A percentile compares a stretch with the other conserved stretches of the same genome.
phyloP scores from a whole-genome alignment of 2,113 vertebrate species.

The Perca fluviatilis region DNA sequence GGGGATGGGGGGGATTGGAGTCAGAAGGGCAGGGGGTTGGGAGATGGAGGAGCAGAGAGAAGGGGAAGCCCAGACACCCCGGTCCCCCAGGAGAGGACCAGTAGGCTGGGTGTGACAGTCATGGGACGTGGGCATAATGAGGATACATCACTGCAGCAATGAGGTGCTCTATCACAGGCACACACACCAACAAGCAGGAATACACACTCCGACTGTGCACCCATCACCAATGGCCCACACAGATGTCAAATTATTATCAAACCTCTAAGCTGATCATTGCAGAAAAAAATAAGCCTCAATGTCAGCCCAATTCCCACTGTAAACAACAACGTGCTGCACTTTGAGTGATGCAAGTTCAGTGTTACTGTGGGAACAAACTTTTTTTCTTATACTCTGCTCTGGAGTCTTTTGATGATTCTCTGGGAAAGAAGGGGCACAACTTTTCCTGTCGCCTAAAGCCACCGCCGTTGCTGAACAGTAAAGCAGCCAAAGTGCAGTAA shows the following conservation, averaged over 20 bases:
- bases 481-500: slow-evolving; percentile 79
- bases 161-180: slow-evolving; percentile 71
- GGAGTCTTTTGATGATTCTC: slow-evolving; percentile 58
- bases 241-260: slow-evolving; percentile 18
- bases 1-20: slow-evolving; percentile 22
- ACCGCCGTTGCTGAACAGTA: slow-evolving; percentile 69
- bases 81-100: slow-evolving; percentile 56
- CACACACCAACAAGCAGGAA: slow-evolving; percentile 28
- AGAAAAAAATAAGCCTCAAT: slow-evolving; percentile 31
- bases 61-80: slow-evolving; percentile 68
- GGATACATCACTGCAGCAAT: slow-evolving; percentile 80
- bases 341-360: slow-evolving; percentile 25
- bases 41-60: slow-evolving; percentile 30
- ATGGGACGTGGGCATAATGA: slow-evolving; percentile 77
- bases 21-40: slow-evolving; percentile 37
- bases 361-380: slow-evolving; percentile 66
- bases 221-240: slow-evolving; percentile 27
- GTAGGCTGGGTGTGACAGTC: slow-evolving; percentile 72
- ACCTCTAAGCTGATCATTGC: slow-evolving; percentile 32
- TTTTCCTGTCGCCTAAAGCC: slow-evolving; percentile 70
- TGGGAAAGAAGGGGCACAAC: slow-evolving; percentile 71
- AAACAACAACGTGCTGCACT: slow-evolving; percentile 20
- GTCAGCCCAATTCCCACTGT: slow-evolving; percentile 24
- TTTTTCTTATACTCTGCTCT: background rate
- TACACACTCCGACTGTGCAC: slow-evolving; percentile 15